Evolutionary conservation across 1,140 invertebrate genomes (phyloP).

Genomic region (Drosophila prosaltans): DNA sequence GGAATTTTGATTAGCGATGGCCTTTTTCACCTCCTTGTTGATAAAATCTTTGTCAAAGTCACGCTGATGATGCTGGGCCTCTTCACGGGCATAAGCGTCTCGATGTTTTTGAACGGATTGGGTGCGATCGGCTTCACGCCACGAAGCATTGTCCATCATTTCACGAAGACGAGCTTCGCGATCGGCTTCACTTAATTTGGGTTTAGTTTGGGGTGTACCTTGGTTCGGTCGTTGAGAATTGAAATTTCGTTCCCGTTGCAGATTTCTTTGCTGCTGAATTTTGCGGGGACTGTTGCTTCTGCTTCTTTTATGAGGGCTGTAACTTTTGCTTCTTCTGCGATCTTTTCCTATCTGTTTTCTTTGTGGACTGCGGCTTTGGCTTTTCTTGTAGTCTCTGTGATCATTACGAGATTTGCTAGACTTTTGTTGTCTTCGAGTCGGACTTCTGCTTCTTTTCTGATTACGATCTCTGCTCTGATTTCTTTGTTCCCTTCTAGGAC

Average conservation of each 20-base stretch:
- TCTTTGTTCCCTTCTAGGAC: neutral
- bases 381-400: conserved; percentile 12
- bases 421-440: too few relatives aligned
- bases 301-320: conserved; percentile 15
- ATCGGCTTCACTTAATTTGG: conserved; percentile 85
- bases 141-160: conserved; percentile 92
- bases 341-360: neutral
- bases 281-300: conserved; percentile 17
- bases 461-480: neutral
- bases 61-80: conserved; percentile 82
- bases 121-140: conserved; percentile 88
- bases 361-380: conserved; percentile 10
- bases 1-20: conserved; percentile 86
- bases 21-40: conserved; percentile 87
- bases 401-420: conserved; percentile 1
- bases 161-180: conserved; percentile 88
- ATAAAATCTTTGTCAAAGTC: conserved; percentile 84
- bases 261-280: neutral
- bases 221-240: neutral
- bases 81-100: conserved; percentile 87
- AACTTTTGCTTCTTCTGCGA: conserved; percentile 26
- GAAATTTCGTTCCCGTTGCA: neutral
- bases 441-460: conserved; percentile 4
- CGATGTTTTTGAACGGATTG: conserved; percentile 87
- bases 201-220: conserved; percentile 28